A percentile compares a stretch with the other conserved stretches of the same genome.
Conservation (phyloP, 1,140 invertebrate genomes). For the Pogonognathellus flavescens region DNA sequence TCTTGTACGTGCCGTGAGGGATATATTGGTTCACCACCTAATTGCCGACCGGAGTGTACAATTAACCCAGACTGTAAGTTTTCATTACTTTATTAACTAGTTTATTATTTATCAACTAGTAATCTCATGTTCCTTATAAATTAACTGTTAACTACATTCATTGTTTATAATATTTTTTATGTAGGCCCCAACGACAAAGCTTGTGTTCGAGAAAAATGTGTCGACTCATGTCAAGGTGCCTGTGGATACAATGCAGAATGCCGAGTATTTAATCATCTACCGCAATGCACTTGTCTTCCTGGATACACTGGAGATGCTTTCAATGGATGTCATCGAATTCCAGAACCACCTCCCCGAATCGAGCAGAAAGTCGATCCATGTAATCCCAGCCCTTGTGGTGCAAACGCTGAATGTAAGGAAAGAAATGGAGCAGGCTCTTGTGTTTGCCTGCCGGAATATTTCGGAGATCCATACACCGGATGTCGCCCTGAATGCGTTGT, state of each 20-base stretch:
- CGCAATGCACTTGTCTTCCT: conserved; percentile 82
- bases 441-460: conserved; percentile 75
- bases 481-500: conserved; percentile 70
- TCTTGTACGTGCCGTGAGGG: conserved; percentile 74
- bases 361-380: conserved; percentile 72
- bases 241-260: conserved; percentile 77
- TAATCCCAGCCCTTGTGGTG: conserved; percentile 78
- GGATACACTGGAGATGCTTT: conserved; percentile 73
- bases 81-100: too few relatives aligned
- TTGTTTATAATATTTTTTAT: conserved; percentile 68
- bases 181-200: conserved; percentile 75
- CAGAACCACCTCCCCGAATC: conserved; percentile 65
- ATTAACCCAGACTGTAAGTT: conserved; percentile 76
- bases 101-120: too few relatives aligned
- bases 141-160: not conserved
- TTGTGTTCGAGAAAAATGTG: conserved; percentile 77
- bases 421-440: conserved; percentile 81
- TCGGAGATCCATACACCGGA: conserved; percentile 55
- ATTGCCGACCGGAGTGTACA: conserved; percentile 67
- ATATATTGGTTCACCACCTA: conserved; percentile 71
- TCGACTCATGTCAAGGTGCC: conserved; percentile 72
- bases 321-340: conserved; percentile 70
- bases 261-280: conserved; percentile 80
- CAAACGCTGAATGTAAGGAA: conserved; percentile 81
- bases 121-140: too few relatives aligned